A percentile compares a stretch with the other conserved stretches of the same genome.
Evolutionary conservation across 2,888 invertebrate genomes (phyloP).

Genomic region (Dorcus parallelipipedus): DNA sequence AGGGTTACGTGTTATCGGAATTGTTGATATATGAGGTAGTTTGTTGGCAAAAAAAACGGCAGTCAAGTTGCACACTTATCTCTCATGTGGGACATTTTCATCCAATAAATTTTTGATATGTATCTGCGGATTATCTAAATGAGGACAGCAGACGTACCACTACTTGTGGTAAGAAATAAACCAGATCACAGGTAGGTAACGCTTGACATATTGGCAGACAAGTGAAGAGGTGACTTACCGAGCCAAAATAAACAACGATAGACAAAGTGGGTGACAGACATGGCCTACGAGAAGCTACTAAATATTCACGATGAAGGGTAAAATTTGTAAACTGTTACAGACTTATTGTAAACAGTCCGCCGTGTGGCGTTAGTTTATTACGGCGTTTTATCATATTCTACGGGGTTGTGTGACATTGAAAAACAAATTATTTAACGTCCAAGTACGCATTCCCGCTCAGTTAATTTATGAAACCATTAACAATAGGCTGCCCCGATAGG

Average conservation of each 20-base stretch:
- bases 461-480: too few relatives aligned
- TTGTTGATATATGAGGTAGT: too few relatives aligned
- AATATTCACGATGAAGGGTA: constrained; percentile 25
- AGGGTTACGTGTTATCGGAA: too few relatives aligned
- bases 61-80: background rate
- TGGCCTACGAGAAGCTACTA: constrained; percentile 24
- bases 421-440: too few relatives aligned
- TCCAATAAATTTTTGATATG: constrained; percentile 5
- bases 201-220: constrained; percentile 29
- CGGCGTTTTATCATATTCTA: constrained; percentile 18
- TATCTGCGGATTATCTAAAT: constrained; percentile 9
- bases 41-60: too few relatives aligned
- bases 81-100: background rate
- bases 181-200: constrained; percentile 27
- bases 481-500: background rate
- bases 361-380: constrained; percentile 37
- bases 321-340: constrained; percentile 31
- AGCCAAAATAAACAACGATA: constrained; percentile 28
- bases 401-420: background rate
- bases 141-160: constrained; percentile 13
- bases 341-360: constrained; percentile 43
- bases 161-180: constrained; percentile 23
- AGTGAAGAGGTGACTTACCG: constrained; percentile 30
- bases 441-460: too few relatives aligned
- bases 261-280: constrained; percentile 33